Conservation (phyloP, 2,113 vertebrate species). For the Ptilorrhoa leucosticta region DNA sequence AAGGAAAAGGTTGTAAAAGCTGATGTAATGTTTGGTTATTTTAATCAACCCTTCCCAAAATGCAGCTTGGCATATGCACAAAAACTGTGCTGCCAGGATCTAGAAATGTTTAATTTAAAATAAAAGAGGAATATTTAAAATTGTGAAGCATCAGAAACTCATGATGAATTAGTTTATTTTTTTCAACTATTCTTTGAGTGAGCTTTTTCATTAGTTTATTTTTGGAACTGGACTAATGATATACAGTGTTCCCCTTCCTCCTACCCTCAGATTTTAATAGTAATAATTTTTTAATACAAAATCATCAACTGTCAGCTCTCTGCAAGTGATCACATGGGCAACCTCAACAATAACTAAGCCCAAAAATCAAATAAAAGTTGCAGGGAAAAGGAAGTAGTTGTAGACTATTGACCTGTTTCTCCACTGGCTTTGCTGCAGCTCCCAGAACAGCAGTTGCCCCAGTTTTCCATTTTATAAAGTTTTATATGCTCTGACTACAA, state of each 20-base stretch:
- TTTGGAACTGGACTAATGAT: not conserved
- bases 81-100: not conserved
- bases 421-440: not conserved
- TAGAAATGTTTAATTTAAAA: not conserved
- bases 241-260: not conserved
- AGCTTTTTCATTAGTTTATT: not conserved
- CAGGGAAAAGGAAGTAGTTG: not conserved
- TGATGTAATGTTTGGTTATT: not conserved
- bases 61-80: not conserved
- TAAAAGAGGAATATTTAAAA: not conserved
- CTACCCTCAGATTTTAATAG: not conserved
- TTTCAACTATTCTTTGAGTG: not conserved
- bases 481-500: not conserved
- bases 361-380: not conserved
- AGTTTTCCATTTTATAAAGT: not conserved
- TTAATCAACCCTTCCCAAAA: not conserved
- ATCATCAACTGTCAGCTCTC: not conserved
- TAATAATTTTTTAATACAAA: not conserved
- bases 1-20: not conserved
- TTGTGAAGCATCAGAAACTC: not conserved
- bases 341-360: not conserved
- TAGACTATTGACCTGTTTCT: not conserved
- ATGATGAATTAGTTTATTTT: not conserved
- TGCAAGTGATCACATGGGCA: not conserved
- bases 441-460: not conserved